These are phyloP conservation scores for Hippotragus niger DNA, from an alignment of 2,113 vertebrate species.

Conservation along the genomic window DNA sequence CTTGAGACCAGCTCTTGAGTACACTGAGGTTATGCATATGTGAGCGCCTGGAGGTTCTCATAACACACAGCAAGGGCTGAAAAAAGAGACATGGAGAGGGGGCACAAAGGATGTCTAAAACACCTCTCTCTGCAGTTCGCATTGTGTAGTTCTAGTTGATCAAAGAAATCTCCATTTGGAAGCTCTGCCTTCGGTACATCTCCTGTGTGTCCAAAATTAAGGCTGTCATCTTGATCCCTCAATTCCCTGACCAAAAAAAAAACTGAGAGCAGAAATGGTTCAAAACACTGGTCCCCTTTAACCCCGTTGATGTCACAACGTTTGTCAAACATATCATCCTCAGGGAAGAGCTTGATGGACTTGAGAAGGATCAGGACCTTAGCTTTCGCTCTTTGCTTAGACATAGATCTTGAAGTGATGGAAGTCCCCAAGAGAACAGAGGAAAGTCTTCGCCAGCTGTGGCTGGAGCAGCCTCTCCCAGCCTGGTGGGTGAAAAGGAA, in stretches of 20 bases:
- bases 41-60: background rate
- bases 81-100: background rate
- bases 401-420: background rate
- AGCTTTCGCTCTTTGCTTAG: background rate
- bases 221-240: background rate
- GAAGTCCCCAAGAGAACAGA: background rate
- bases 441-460: background rate
- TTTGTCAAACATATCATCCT: background rate
- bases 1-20: background rate
- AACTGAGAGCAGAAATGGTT: background rate
- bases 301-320: background rate
- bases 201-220: background rate
- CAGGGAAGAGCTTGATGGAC: background rate
- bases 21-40: rapidly evolving
- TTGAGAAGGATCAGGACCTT: background rate
- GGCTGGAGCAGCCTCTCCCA: background rate
- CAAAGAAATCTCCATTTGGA: background rate
- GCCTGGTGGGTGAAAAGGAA: background rate
- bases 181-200: background rate
- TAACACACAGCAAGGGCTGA: background rate
- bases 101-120: background rate
- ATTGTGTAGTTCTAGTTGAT: background rate
- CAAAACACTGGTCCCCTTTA: background rate
- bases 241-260: background rate
- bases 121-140: background rate